These are phyloP conservation scores for Archaeoteleia sp. DNA, from an alignment of 2,888 invertebrate genomes.

Conservation along the genomic window DNA sequence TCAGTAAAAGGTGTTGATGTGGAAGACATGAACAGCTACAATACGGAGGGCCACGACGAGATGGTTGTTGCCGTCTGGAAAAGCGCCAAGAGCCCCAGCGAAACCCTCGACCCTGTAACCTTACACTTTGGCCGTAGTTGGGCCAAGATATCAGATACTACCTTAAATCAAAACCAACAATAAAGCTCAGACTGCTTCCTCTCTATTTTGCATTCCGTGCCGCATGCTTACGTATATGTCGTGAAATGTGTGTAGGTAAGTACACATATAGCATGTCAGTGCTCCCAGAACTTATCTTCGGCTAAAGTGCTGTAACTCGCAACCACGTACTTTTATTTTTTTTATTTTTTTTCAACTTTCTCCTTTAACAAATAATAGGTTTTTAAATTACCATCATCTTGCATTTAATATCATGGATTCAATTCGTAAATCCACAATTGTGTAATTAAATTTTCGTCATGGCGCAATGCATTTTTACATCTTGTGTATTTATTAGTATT, in stretches of 20 bases:
- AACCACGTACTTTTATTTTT: conserved; percentile 2
- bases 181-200: conserved; percentile 46
- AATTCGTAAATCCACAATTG: too few species aligned
- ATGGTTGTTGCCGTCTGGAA: conserved; percentile 40
- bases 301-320: conserved; percentile 28
- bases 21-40: conserved; percentile 40
- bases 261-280: conserved; percentile 23
- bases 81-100: conserved; percentile 36
- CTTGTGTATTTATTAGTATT: too few species aligned
- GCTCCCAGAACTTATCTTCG: conserved; percentile 26
- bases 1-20: conserved; percentile 33
- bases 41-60: conserved; percentile 35
- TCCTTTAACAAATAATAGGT: background rate
- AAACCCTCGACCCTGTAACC: conserved; percentile 32
- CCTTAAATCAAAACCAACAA: conserved; percentile 53
- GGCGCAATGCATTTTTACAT: too few species aligned
- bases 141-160: conserved; percentile 45
- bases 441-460: too few species aligned
- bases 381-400: background rate
- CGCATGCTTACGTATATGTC: conserved; percentile 40
- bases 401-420: too few species aligned
- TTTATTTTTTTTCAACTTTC: background rate
- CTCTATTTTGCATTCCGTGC: conserved; percentile 43
- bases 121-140: conserved; percentile 35
- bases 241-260: conserved; percentile 18